Conservation (phyloP, 2,797 vertebrate genomes). For the Notolabrus celidotus region DNA sequence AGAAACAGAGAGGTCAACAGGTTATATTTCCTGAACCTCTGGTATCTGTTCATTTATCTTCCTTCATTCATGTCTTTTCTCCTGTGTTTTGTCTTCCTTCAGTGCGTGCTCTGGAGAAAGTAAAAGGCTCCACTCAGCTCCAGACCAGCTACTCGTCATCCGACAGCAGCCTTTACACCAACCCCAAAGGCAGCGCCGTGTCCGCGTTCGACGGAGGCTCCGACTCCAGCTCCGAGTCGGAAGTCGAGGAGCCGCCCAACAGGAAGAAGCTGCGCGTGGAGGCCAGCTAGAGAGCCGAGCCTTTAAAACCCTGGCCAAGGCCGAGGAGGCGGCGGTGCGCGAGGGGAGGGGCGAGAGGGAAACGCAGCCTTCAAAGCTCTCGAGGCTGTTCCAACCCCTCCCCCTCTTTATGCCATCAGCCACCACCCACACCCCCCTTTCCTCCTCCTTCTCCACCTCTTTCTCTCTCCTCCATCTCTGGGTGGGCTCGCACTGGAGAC, state of each 20-base stretch:
- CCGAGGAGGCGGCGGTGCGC: constrained; percentile 37
- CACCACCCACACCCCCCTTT: background rate
- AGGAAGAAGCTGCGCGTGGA: constrained; percentile 97
- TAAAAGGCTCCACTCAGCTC: constrained; percentile 94
- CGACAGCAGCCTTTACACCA: constrained; percentile 98
- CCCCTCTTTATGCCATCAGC: constrained; percentile 21
- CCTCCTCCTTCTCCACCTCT: constrained; percentile 18
- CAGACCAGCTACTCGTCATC: constrained; percentile 94
- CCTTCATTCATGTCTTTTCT: no score
- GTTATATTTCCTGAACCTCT: no score
- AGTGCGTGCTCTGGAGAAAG: constrained; percentile 99
- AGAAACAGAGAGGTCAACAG: no score
- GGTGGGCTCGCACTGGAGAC: constrained; percentile 74
- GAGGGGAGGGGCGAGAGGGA: constrained; percentile 50
- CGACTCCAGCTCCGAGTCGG: constrained; percentile 96
- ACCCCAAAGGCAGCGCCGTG: constrained; percentile 97
- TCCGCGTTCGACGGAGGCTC: constrained; percentile 98
- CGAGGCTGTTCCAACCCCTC: constrained; percentile 37
- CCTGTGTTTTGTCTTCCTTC: constrained; percentile 2
- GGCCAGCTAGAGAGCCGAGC: constrained; percentile 86
- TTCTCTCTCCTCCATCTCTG: constrained; percentile 45
- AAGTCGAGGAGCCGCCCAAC: constrained; percentile 92
- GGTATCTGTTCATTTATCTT: no score
- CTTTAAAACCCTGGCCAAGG: constrained; percentile 1
- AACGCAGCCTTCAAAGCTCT: constrained; percentile 58